phyloP scores from a whole-genome alignment of 2,888 invertebrate genomes.

The Cephus pulcher region DNA sequence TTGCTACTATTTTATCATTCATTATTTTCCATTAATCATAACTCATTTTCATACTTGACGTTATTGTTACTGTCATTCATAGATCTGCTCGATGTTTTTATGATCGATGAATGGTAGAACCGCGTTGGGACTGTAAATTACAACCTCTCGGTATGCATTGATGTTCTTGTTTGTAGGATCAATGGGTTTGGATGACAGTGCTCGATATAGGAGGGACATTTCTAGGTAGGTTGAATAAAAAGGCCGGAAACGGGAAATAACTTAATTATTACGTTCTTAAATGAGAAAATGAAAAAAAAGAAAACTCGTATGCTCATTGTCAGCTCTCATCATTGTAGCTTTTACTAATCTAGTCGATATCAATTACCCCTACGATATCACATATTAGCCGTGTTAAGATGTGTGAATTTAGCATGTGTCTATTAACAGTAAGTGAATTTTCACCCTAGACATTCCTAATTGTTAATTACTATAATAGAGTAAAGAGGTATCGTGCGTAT shows the following conservation, averaged over 20 bases:
- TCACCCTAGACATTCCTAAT: conserved; percentile 50
- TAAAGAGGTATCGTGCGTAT: conserved; percentile 22
- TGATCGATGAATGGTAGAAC: neutral
- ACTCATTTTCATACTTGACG: neutral
- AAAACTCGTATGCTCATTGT: neutral
- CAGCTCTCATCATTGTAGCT: conserved; percentile 36
- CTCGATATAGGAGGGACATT: neutral
- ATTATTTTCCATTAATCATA: neutral
- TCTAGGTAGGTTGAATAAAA: too few relatives aligned
- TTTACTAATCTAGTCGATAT: conserved; percentile 55
- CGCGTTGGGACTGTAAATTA: neutral
- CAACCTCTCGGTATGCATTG: neutral
- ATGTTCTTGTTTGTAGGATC: neutral
- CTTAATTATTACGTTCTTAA: neutral
- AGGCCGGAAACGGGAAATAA: too few relatives aligned
- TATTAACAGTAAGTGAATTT: conserved; percentile 22
- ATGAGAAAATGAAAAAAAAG: neutral
- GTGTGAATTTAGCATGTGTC: conserved; percentile 32
- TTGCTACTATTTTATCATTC: neutral
- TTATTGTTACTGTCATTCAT: neutral
- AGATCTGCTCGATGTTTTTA: neutral
- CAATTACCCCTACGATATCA: conserved; percentile 40
- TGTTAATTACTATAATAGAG: conserved; percentile 38
- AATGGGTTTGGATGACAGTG: neutral
- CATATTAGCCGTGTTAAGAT: conserved; percentile 38